Percentiles rank a stretch among this genome's conserved stretches.
Evolutionary conservation across 2,797 vertebrate genomes (phyloP).

Genomic region (Sebastes cheni): DNA sequence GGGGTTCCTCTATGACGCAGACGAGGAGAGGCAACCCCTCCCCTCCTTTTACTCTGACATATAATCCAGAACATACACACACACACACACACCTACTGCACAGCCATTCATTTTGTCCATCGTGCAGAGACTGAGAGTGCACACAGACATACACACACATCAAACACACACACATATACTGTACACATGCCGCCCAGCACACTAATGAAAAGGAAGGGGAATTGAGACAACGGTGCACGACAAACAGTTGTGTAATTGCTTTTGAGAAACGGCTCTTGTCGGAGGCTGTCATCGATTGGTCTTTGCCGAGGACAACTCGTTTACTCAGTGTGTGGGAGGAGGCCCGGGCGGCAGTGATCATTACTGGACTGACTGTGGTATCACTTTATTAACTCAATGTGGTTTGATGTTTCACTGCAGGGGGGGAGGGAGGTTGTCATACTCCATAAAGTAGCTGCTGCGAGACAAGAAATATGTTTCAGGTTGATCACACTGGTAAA

Average conservation of each 20-base stretch:
- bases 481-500: neutral
- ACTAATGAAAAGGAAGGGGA: slow-evolving; percentile 75
- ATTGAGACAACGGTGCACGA: slow-evolving; percentile 55
- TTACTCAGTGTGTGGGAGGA: slow-evolving; percentile 68
- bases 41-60: slow-evolving; percentile 58
- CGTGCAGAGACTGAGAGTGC: slow-evolving; percentile 7
- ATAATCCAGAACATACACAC: slow-evolving; percentile 35
- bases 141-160: neutral
- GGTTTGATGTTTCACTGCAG: slow-evolving; percentile 29
- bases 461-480: neutral
- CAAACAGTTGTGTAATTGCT: slow-evolving; percentile 79
- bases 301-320: slow-evolving; percentile 52
- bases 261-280: slow-evolving; percentile 69
- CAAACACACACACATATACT: neutral
- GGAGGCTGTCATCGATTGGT: slow-evolving; percentile 71
- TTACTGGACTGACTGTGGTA: slow-evolving; percentile 57
- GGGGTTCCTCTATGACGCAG: slow-evolving; percentile 81
- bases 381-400: slow-evolving; percentile 66
- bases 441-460: neutral
- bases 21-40: slow-evolving; percentile 55
- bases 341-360: slow-evolving; percentile 48
- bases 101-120: slow-evolving; percentile 38
- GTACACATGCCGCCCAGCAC: slow-evolving; percentile 13
- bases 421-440: slow-evolving; percentile 6
- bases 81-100: slow-evolving; percentile 9